These are phyloP conservation scores for Rhineura floridana DNA, from an alignment of 2,113 vertebrate species.

Conservation along the genomic window DNA sequence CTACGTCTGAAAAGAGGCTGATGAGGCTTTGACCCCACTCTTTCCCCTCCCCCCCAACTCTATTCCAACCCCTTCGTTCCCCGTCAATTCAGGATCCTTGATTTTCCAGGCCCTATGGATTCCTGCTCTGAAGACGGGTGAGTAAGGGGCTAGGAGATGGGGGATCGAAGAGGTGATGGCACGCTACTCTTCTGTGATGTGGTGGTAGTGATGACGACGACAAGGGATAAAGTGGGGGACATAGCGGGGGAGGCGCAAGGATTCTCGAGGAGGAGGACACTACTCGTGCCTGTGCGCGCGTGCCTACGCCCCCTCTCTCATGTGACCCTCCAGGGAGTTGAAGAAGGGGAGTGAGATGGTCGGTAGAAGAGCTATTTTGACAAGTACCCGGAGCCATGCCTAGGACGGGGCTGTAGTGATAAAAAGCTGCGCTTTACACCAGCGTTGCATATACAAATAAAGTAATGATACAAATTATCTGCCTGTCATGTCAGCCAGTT, in stretches of 20 bases:
- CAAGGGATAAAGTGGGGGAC: not conserved
- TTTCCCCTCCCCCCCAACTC: rapidly evolving
- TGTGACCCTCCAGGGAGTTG: not conserved
- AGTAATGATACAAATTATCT: no score
- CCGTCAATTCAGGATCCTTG: not conserved
- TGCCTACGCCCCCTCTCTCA: no score
- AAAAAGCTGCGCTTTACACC: no score
- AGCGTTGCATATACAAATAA: no score
- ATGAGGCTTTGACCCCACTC: not conserved
- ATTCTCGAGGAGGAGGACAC: no score
- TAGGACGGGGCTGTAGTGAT: no score
- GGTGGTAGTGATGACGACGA: not conserved
- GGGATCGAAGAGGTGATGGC: not conserved
- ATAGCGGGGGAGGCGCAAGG: no score
- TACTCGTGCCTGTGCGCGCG: no score
- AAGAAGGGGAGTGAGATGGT: not conserved
- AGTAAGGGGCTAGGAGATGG: not conserved
- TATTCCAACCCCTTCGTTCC: rapidly evolving
- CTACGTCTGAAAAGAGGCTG: not conserved
- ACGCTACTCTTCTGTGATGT: not conserved
- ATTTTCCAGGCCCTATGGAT: not conserved
- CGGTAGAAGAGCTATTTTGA: no score
- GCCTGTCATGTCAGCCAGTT: not conserved
- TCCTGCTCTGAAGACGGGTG: not conserved
- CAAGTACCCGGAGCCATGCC: no score